Percentiles rank a stretch among this genome's conserved stretches.
These are phyloP conservation scores for Acanthosepion lycidas DNA, from an alignment of 2,888 invertebrate species.

Conservation along the genomic window DNA sequence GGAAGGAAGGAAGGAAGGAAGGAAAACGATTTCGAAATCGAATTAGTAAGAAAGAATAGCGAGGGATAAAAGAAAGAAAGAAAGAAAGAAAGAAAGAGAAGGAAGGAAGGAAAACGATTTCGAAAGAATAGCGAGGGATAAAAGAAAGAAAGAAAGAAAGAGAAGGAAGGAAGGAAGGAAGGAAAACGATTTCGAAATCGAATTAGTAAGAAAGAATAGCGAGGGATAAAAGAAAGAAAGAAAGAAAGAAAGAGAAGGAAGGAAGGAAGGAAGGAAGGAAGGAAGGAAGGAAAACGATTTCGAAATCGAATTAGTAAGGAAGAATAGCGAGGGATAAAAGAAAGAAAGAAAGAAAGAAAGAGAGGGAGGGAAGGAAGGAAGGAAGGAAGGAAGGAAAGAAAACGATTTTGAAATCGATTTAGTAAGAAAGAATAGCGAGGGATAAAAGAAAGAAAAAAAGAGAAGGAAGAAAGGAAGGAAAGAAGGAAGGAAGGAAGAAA, in stretches of 20 bases:
- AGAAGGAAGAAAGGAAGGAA: neutral
- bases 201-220: no score
- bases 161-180: no score
- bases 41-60: no score
- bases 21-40: no score
- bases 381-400: neutral
- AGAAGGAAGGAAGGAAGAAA: neutral
- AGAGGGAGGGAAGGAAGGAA: neutral
- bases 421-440: no score
- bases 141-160: neutral
- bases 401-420: no score
- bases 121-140: no score
- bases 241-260: neutral
- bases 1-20: neutral
- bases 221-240: neutral
- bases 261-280: neutral
- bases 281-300: no score
- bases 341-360: no score
- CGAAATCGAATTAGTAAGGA: no score
- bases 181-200: no score
- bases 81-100: neutral
- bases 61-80: neutral
- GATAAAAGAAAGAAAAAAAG: neutral
- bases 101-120: no score
- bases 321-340: neutral